Evolutionary conservation across 2,113 vertebrate genomes (phyloP), one percentile per base, ranked within the genome.

Genomic region (Todiramphus chloris): DNA sequence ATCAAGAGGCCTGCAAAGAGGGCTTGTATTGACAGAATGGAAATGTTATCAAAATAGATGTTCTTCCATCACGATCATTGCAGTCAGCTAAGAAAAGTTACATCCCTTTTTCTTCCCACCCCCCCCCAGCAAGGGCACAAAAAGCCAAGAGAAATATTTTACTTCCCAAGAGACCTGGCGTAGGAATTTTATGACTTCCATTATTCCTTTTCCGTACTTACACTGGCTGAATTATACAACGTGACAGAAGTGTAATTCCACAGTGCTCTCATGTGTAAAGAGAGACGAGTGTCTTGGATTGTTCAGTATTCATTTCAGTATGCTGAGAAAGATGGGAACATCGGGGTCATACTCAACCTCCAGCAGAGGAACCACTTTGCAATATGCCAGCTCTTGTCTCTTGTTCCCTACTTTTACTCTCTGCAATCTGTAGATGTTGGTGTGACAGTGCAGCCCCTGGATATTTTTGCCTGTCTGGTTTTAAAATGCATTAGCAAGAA

Each of bases 141-240:
- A 74, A 78, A 78, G 35, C 66, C 88, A 88, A 58, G 51, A 51
- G 63, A 83, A 86, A 67, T 43, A 19, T 87, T 90, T 56, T 77
- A 1, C 35, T 67, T 89, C 35, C 9, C 21, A 69, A 25, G 41
- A 83, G 41, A 25, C 7, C 19, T 39, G 55, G 60, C 56, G 11
- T 9, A 64, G 39, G 43, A 39, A 30, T 41, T 86, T 21, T 27
- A 5, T 64, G 30, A 46, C 18, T 20, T 46, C 20, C 18, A 46
- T 30, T 18, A 17, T 30, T 60, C 37, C 17, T 35, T 27, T 18
- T 30, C 7, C 37, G 9, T 12, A 9, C 39, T 94, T 74, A 4
- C 6, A 1, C 46, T 70, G 55, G 4, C 63, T 67, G 51, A 87
- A 43, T 89, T 67, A 27, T 6, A 30, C 50, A 20, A 1, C 67